Evolutionary conservation across 2,888 invertebrate species (phyloP), one percentile per base, ranked within the genome.

Genomic region (Dynastes grantii): DNA sequence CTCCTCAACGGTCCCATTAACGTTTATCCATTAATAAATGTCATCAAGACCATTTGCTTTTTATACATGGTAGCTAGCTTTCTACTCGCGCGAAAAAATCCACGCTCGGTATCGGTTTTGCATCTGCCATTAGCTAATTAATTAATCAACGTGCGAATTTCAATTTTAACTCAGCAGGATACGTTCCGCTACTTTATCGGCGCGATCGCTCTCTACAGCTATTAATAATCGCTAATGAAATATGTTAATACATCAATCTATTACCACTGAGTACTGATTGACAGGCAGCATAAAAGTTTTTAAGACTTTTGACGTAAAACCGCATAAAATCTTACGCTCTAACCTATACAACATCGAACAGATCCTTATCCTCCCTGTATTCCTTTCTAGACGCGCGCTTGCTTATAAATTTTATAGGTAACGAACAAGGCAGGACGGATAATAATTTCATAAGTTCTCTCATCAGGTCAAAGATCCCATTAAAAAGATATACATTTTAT

Each of bases 101-200:
- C 13, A 13, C 11, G 63, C 29, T 29, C 55, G n/a, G n/a, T n/a
- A 55, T 55, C 55, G n/a, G n/a, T 55, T 55, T 55, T 55, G 22
- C 55, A n/a, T 55, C 55, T 55, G 55, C 65, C 40, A 65, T 45
- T 58, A 16, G 16, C 11, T 68, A 68, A 16, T 40, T 68, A 51
- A 68, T 68, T 68, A 68, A 68, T 68, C 51, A 68, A 49, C 49
- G 16, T 51, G 68, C 51, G 40, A 53, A 68, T 68, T 68, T 49
- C 68, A 68, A 51, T 68, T 68, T 68, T 51, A 68, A 40, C 68
- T 68, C 68, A 1, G 29, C 51, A 9, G 49, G 68, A 51, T 51
- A 68, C 27, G 27, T 16, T 40, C 51, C n/a, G 68, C 68, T 68
- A 49, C 45, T 67, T 45, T 22, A 27, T 29, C 68, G 51, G 13